Evolutionary conservation across 2,888 invertebrate genomes (phyloP).

Genomic region (Drosophila pseudotalamancana): DNA sequence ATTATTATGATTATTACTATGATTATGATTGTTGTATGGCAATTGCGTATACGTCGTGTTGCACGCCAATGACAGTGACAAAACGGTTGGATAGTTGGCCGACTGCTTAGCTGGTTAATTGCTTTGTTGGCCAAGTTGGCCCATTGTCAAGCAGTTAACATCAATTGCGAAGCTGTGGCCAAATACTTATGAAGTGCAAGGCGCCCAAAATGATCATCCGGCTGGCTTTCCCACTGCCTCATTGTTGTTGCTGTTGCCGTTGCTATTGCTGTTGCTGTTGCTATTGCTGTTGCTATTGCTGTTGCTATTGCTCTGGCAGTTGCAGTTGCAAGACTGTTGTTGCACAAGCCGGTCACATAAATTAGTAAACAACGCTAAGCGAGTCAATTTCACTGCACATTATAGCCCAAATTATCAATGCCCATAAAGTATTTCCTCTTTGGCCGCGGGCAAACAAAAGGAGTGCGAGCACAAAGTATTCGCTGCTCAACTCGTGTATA

Average conservation of each 20-base stretch:
- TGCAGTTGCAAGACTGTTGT: constrained; percentile 4
- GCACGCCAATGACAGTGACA: constrained; percentile 46
- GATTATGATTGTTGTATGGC: constrained; percentile 53
- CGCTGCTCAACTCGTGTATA: background rate
- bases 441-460: constrained; percentile 30
- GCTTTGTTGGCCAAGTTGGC: background rate
- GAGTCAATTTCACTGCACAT: constrained; percentile 71
- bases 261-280: too few species aligned
- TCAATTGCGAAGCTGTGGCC: background rate
- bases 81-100: constrained; percentile 26
- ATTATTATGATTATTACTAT: too few species aligned
- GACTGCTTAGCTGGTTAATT: background rate
- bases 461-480: background rate
- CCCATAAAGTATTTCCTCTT: constrained; percentile 71
- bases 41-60: constrained; percentile 45
- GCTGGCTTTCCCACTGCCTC: constrained; percentile 42
- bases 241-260: background rate
- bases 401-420: constrained; percentile 72
- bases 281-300: too few species aligned
- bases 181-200: constrained; percentile 2
- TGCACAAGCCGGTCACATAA: constrained; percentile 54
- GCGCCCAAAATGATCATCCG: constrained; percentile 10
- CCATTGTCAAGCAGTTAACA: constrained; percentile 18
- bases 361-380: constrained; percentile 58
- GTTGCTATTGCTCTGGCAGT: background rate